Evolutionary conservation across 2,797 vertebrate species (phyloP), one percentile per base, ranked within the genome.

Genomic region (Molossus molossus): DNA sequence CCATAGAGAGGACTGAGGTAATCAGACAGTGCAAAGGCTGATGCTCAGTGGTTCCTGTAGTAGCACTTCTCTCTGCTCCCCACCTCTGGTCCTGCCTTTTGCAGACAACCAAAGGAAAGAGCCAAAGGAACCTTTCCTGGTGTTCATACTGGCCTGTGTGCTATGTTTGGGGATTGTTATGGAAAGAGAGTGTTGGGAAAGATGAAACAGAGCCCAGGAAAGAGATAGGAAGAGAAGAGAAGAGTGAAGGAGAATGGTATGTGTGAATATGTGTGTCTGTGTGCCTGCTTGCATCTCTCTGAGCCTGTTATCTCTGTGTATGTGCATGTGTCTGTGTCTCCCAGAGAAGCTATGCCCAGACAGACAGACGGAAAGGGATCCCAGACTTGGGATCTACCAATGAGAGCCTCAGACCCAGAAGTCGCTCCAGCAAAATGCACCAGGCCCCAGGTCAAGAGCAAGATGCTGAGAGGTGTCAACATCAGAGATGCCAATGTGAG

Each of bases 311-410:
- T 90, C 86, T 97, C 87, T 96, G 76, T 95, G 84, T 92, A 73
- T 94, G 87, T 96, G 69, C 79, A 76, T 94, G 88, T 82, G 76
- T 91, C 92, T 96, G 79, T 93, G 94, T 96, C 76, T 96, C 96
- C 87, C 89, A 87, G 96, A 98, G 96, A 96, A 97, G 92, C 89
- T 97, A 67, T n/a, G 79, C 91, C 95, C 89, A 97, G 87, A 87
- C 79, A 96, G 94, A 80, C 64, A 97, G 95, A 97, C 18, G 72
- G 58, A 81, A 93, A 81, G 85, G 57, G 88, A 72, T 95, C 92
- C 86, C 27, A 91, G 96, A 97, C 94, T 92, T 93, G 87, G 81
- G 29, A 14, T 85, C 81, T 93, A 48, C 50, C 69, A 92, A 86
- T 86, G 91, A 96, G 90, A 96, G 87, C 45, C 94, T 94, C 95